Base-by-base conservation (phyloP, 2,113 vertebrate genomes). In the Mohoua ochrocephala region DNA sequence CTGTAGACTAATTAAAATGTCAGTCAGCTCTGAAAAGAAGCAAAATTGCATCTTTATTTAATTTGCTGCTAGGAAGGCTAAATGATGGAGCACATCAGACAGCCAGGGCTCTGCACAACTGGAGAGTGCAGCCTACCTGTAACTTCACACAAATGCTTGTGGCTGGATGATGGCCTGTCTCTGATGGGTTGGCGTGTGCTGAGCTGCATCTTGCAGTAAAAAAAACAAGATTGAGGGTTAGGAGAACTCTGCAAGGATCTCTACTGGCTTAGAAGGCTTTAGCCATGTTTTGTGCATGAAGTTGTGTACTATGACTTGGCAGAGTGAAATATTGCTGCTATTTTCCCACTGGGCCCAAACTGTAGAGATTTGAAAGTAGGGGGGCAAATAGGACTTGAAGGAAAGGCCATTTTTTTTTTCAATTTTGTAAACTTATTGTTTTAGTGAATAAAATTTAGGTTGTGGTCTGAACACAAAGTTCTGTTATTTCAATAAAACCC, bases 1-100 rank as follows among this genome's bases (percentile, higher is more conserved):
- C 68, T 96, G 91, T 89, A 94, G 94, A 89, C 96, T 97, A 97
- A 97, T 98, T 97, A 98, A 98, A 96, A 96, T 95, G 93, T 94
- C 97, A 96, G 93, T 97, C 97, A 96, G 52, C 84, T 91, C 82
- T 63, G 86, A 96, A 97, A 96, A 88, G 89, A 88, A 97, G 79
- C 57, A 97, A 96, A 97, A 93, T 77, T 91, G 47, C 96, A 96
- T 95, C 93, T 95, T 95, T 93, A 80, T 95, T 96, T 93, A 79
- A 91, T 96, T 89, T 75, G 15, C 63, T 69, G 79, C 81, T 84
- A 41, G 77, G 89, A 93, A 96, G 94, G 31, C 83, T 94, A n/a
- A 91, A 75, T 49, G 65, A 54, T 15, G 23, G 95, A 92, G 28
- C 54, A 63, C 23, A 9, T 96, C 89, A 93, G 87, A 49, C 85